Base-by-base conservation (phyloP, 2,888 invertebrate species). In the Lypha dubia region DNA sequence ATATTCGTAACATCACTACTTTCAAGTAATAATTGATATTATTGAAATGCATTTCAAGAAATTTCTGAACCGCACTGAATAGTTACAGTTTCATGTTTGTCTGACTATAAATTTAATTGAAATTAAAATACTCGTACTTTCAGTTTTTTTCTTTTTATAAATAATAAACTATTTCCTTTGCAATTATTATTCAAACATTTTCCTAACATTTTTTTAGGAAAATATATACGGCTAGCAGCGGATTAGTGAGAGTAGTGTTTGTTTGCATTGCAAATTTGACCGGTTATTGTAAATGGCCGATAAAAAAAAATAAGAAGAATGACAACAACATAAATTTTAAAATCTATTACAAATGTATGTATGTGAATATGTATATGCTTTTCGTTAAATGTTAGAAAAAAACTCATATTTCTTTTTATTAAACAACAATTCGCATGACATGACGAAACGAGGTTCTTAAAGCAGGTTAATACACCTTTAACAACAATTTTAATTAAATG, bases 401-500 rank as follows among this genome's bases (percentile, higher is more conserved):
- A 44, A n/a, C n/a, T n/a, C n/a, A n/a, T n/a, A n/a, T n/a, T n/a
- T 20, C 41, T 79, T 70, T 49, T 38, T 44, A 65, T 41, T 41
- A 32, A 44, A 46, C 35, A 46, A 38, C 41, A 76, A 70, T 79
- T 84, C 70, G 79, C 84, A 81, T 74, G 74, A 71, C 74, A n/a
- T 65, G 51, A 7, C 49, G 17, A 9, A 79, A 79, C 58, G 63
- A 68, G 74, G 76, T 84, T 84, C 84, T 84, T 51, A 53, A 79
- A 71, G 71, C 79, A 79, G 83, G 79, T 84, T 79, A 84, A 84
- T 65, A 84, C 79, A 79, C 70, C 65, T 75, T 79, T 46, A 73
- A 63, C 74, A 84, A 77, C 60, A 49, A 74, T 77, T 74, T 84
- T 77, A 84, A 81, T 84, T 84, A 84, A 77, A 77, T 74, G 68